phyloP scores from a whole-genome alignment of 1,140 invertebrate species.

The Oryctes rhinoceros region DNA sequence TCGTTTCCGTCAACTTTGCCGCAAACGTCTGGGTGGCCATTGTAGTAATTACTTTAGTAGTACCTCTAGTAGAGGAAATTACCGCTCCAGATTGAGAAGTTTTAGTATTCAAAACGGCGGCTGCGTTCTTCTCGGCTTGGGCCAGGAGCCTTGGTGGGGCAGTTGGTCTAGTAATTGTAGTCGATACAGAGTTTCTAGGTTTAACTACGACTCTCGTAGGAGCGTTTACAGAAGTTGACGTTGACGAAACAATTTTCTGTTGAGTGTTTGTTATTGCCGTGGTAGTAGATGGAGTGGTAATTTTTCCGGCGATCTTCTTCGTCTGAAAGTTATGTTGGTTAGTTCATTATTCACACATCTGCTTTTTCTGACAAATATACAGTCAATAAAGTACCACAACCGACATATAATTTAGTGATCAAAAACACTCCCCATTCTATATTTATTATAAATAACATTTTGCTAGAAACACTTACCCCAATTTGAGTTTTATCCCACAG shows the following conservation, averaged over 20 bases:
- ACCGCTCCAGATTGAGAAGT: slow-evolving; percentile 70
- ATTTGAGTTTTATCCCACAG: slow-evolving; percentile 69
- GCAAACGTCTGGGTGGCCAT: slow-evolving; percentile 69
- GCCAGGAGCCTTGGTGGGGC: slow-evolving; percentile 66
- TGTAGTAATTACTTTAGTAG: slow-evolving; percentile 62
- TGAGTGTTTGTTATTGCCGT: slow-evolving; percentile 51
- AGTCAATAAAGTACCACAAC: no score
- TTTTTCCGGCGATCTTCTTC: slow-evolving; percentile 57
- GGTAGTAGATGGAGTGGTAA: slow-evolving; percentile 46
- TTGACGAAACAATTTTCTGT: slow-evolving; percentile 45
- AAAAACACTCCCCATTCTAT: no score
- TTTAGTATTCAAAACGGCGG: slow-evolving; percentile 52
- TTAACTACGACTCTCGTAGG: slow-evolving; percentile 54
- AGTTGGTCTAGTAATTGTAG: slow-evolving; percentile 60
- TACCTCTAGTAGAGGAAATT: slow-evolving; percentile 64
- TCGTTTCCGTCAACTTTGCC: slow-evolving; percentile 67
- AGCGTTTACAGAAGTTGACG: slow-evolving; percentile 42
- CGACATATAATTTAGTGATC: no score
- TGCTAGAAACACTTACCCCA: slow-evolving; percentile 49
- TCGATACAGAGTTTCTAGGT: slow-evolving; percentile 59
- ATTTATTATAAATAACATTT: not conserved
- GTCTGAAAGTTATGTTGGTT: slow-evolving; percentile 46
- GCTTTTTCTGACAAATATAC: not conserved
- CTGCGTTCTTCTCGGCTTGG: slow-evolving; percentile 60
- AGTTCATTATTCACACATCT: not conserved